A percentile compares a stretch with the other conserved stretches of the same genome.
Evolutionary conservation across 2,888 invertebrate species (phyloP).

Genomic region (Itoplectis maculator): DNA sequence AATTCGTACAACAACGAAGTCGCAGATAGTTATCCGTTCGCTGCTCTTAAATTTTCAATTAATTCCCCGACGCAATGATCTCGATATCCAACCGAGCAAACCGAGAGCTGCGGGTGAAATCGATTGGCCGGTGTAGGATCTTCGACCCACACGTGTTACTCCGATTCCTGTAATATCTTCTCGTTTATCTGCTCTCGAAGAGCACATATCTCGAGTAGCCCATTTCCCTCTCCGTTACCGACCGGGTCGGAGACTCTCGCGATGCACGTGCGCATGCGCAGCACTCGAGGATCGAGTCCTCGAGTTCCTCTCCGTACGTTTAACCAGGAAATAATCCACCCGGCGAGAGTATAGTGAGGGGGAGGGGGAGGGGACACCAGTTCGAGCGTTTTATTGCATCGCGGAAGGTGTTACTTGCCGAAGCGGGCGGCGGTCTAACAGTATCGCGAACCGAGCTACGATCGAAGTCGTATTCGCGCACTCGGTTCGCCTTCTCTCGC

Average conservation of each 20-base stretch:
- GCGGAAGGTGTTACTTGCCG: constrained; percentile 65
- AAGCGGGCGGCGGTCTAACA: constrained; percentile 63
- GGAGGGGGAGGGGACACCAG: constrained; percentile 44
- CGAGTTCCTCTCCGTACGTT: constrained; percentile 48
- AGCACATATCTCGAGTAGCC: constrained; percentile 42
- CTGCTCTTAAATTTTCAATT: not conserved
- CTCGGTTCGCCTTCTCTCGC: constrained; percentile 37
- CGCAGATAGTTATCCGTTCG: not conserved
- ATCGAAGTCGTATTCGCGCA: constrained; percentile 1
- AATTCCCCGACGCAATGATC: not conserved
- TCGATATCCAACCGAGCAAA: no score
- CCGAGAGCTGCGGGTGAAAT: constrained; percentile 45
- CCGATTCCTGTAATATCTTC: constrained; percentile 54
- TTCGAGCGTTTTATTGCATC: constrained; percentile 55
- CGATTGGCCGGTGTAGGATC: constrained; percentile 57
- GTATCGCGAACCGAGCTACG: constrained; percentile 35
- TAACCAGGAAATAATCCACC: constrained; percentile 65
- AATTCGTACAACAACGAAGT: not conserved
- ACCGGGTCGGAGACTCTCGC: constrained; percentile 5
- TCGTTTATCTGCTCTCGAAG: constrained; percentile 60
- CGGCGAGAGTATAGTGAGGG: constrained; percentile 1
- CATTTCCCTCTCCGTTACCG: not conserved
- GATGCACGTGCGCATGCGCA: not conserved
- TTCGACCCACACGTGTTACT: constrained; percentile 53
- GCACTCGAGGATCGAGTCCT: no score